A percentile compares a stretch with the other conserved stretches of the same genome.
These are phyloP conservation scores for Anguilla japonica DNA, from an alignment of 2,113 vertebrate genomes.

Conservation along the genomic window DNA sequence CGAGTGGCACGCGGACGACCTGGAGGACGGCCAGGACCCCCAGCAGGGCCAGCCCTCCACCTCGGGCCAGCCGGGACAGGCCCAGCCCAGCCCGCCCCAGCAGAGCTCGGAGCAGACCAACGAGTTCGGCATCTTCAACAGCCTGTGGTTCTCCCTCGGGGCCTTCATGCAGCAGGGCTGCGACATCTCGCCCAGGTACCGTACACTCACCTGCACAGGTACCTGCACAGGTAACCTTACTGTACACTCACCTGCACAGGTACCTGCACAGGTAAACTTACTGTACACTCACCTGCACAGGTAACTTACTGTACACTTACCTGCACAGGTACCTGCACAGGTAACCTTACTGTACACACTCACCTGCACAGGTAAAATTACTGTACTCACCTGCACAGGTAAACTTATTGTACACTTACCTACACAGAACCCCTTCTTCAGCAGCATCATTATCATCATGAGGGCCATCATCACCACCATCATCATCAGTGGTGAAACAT, in stretches of 20 bases:
- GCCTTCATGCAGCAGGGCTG: slow-evolving; percentile 99
- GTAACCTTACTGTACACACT: too few species aligned
- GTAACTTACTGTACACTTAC: too few species aligned
- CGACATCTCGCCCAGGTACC: slow-evolving; percentile 97
- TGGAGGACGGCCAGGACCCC: slow-evolving; percentile 85
- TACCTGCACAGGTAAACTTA: too few species aligned
- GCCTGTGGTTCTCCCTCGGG: slow-evolving; percentile 96
- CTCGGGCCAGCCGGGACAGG: slow-evolving; percentile 81
- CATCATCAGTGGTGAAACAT: neutral
- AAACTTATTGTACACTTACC: too few species aligned
- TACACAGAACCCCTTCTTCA: neutral
- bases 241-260: too few species aligned
- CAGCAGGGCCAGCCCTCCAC: slow-evolving; percentile 66
- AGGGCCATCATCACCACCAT: neutral
- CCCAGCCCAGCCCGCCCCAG: slow-evolving; percentile 77
- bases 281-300: too few species aligned
- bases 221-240: too few species aligned
- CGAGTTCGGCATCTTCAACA: slow-evolving; percentile 99
- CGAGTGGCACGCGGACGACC: slow-evolving; percentile 95
- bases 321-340: too few species aligned
- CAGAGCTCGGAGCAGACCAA: slow-evolving; percentile 80
- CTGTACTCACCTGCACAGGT: too few species aligned
- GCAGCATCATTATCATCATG: neutral
- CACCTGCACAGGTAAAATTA: too few species aligned
- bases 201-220: neutral